Evolutionary conservation across 1,140 invertebrate genomes (phyloP).

Genomic region (Aphidius gifuensis): DNA sequence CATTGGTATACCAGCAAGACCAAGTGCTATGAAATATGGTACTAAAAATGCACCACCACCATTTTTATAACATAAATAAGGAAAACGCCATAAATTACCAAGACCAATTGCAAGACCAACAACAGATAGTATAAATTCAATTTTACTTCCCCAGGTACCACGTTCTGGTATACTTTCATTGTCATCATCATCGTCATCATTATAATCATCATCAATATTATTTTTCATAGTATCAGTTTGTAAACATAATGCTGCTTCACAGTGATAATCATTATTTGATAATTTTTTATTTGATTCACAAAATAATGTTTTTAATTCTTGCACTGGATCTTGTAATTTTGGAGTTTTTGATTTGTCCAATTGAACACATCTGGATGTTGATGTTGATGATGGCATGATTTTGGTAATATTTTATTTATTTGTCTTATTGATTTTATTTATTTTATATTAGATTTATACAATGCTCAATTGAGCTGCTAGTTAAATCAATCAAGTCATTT

Average conservation of each 20-base stretch:
- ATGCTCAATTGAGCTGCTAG: no score
- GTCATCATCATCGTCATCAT: conserved; percentile 1
- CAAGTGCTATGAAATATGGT: conserved; percentile 86
- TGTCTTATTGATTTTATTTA: no score
- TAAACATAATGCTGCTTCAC: conserved; percentile 37
- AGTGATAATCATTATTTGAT: conserved; percentile 34
- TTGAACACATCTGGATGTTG: conserved; percentile 24
- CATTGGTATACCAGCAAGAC: conserved; percentile 87
- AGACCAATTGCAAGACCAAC: conserved; percentile 57
- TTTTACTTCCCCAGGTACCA: conserved; percentile 29
- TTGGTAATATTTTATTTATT: not conserved
- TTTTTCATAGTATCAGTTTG: conserved; percentile 23
- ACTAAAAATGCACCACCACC: conserved; percentile 83
- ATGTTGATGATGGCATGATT: conserved; percentile 31
- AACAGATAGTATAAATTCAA: conserved; percentile 47
- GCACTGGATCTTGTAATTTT: conserved; percentile 32
- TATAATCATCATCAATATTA: not conserved
- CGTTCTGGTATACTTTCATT: conserved; percentile 27
- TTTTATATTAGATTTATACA: no score
- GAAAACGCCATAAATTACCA: conserved; percentile 64
- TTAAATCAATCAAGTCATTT: conserved; percentile 23
- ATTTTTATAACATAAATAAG: conserved; percentile 61
- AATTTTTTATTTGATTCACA: conserved; percentile 17
- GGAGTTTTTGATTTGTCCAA: conserved; percentile 47
- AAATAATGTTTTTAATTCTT: conserved; percentile 33